These are phyloP conservation scores for western clawed frog (Xenopus tropicalis) DNA, from an alignment of 2,113 vertebrate genomes.

Conservation along the genomic window UCB_Xtro_10.0 CM004446.2:93429001-93429500, in stretches of 20 bases:
- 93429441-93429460: constrained; percentile 82
- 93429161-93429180: constrained; percentile 12
- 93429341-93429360: constrained; percentile 62
- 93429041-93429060: too few relatives aligned
- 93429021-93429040: too few relatives aligned
- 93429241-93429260: constrained; percentile 1
- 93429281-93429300: constrained; percentile 21
- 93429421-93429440: constrained; percentile 66
- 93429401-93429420: constrained; percentile 61
- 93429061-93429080: too few relatives aligned
- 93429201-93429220: neutral
- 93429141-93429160: neutral
- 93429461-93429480: constrained; percentile 91
- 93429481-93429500: constrained; percentile 92
- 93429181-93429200: neutral
- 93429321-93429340: constrained; percentile 51
- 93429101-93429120: neutral
- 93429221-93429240: constrained; percentile 7
- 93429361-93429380: constrained; percentile 65
- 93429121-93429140: neutral
- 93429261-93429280: neutral
- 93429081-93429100: too few relatives aligned
- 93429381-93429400: constrained; percentile 65
- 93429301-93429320: constrained; percentile 27
- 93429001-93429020: too few relatives aligned